Base-by-base conservation (phyloP, 2,888 invertebrate genomes). In the Artemia sinica region DNA sequence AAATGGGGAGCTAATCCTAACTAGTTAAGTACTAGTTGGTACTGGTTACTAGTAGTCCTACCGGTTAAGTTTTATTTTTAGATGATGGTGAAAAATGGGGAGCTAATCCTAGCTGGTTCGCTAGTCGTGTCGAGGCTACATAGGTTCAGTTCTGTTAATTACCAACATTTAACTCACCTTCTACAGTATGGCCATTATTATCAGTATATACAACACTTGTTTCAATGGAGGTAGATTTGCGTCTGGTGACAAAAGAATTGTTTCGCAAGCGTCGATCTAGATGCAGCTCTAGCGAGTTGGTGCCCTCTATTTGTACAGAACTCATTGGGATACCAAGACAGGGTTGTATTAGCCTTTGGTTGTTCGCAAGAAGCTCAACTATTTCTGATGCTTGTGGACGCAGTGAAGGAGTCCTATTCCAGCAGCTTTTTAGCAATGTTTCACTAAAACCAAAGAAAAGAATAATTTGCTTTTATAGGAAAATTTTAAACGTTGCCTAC, bases 351-450 rank as follows among this genome's bases (percentile, higher is more conserved):
- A 92, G 82, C 8, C 86, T 83, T 14, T 88, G 87, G 77, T 86
- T 85, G 74, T 84, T 86, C 4, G 86, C 87, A 71, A 93, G 81
- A 75, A 86, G 86, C 71, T 89, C 89, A 1, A 89, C 87, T 70
- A 93, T 85, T 78, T 87, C 88, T 0, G 84, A 82, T 0, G 91
- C 88, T 3, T 84, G 81, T 6, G 90, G 89, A 28, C 93, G 84
- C 73, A 83, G 82, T 71, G 83, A 82, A 50, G 84, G 79, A 69
- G 87, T 86, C 71, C 80, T 81, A 72, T 83, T 83, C 90, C 92
- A 91, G 77, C 92, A 92, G 49, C 86, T 84, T 74, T 84, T 84
- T 74, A 93, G 83, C 69, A 92, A 79, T 66, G 81, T 83, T 76
- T 85, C 85, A 73, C 89, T 89, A 81, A 14, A 79, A 74, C 9